Percentiles rank a stretch among this genome's conserved stretches.
Conservation (phyloP, 2,797 vertebrate species). For the Amblyopsis hoosieri region DNA sequence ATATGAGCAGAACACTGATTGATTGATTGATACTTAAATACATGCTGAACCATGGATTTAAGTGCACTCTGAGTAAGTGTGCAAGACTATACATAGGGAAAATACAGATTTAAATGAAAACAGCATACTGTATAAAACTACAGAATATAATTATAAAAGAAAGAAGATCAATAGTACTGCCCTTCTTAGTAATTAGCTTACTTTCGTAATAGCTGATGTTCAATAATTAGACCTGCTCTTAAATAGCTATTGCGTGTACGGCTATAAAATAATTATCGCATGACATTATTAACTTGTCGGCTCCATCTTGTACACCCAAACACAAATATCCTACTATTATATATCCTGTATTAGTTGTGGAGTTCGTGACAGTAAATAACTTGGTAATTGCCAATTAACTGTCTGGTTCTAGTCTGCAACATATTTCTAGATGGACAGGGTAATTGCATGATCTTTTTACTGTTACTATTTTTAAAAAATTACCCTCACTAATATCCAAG, state of each 20-base stretch:
- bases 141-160: neutral
- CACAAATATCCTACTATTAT: constrained; percentile 1
- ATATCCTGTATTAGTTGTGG: neutral
- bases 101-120: neutral
- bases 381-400: neutral
- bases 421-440: no score
- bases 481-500: no score
- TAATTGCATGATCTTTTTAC: no score
- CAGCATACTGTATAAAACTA: no score
- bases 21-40: neutral
- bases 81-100: neutral
- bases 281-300: constrained; percentile 26
- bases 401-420: no score
- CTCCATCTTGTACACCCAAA: neutral
- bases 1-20: neutral
- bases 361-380: neutral
- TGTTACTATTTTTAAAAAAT: no score
- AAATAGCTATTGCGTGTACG: neutral
- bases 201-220: neutral
- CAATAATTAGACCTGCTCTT: constrained; percentile 8
- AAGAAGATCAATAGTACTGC: neutral
- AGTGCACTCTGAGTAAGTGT: constrained; percentile 16
- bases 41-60: constrained; percentile 7
- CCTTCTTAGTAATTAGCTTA: constrained; percentile 15
- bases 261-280: constrained; percentile 25